Evolutionary conservation across 2,113 vertebrate species (phyloP).

Genomic region (Morone saxatilis): DNA sequence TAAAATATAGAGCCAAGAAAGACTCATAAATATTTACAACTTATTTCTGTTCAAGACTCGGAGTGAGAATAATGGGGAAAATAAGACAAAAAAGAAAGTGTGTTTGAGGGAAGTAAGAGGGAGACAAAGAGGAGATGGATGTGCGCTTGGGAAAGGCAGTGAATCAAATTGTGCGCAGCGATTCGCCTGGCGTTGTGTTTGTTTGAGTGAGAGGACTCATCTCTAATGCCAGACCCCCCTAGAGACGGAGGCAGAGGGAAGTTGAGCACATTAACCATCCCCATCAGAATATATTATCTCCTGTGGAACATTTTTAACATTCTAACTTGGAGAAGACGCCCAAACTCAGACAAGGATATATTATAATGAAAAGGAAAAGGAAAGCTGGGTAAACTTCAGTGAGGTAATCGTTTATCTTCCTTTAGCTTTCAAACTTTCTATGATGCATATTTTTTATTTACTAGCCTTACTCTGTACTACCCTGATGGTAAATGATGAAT

Average conservation of each 20-base stretch:
- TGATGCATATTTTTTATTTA: background rate
- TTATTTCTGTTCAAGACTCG: background rate
- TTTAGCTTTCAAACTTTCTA: background rate
- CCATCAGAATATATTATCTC: conserved; percentile 27
- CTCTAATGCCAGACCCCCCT: conserved; percentile 3
- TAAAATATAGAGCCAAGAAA: conserved; percentile 11
- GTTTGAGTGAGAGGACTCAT: conserved; percentile 8
- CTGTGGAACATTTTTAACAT: conserved; percentile 23
- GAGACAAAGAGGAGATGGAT: conserved; percentile 25
- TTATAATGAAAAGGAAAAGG: background rate
- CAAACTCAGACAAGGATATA: background rate
- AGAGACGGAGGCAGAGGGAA: background rate
- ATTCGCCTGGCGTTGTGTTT: conserved; percentile 1
- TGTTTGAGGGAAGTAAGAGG: background rate
- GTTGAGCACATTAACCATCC: conserved; percentile 28
- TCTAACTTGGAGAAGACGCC: background rate
- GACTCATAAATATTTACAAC: conserved; percentile 28
- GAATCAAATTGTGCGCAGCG: conserved; percentile 1
- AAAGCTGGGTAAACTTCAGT: background rate
- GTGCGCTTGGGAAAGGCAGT: background rate
- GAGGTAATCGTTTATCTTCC: background rate
- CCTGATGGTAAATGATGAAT: background rate
- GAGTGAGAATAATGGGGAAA: conserved; percentile 5
- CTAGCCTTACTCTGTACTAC: background rate
- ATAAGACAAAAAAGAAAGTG: background rate